phyloP scores from a whole-genome alignment of 2,113 vertebrate genomes.

The Ammodytes marinus region DNA sequence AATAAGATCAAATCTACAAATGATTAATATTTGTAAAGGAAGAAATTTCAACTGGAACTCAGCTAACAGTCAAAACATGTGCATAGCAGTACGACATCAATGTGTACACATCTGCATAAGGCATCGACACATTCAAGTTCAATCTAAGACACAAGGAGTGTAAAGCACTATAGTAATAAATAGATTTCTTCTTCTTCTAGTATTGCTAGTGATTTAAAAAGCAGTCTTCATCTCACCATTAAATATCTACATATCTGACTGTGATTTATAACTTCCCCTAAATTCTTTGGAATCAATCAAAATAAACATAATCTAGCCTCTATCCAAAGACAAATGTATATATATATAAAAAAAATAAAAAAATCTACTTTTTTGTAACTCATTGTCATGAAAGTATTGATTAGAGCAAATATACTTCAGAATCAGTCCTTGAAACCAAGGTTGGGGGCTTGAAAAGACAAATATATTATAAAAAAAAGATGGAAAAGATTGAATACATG shows the following conservation, averaged over 20 bases:
- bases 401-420: slow-evolving; percentile 72
- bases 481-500: slow-evolving; percentile 68
- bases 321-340: slow-evolving; percentile 71
- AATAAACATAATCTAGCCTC: slow-evolving; percentile 68
- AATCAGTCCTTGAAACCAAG: slow-evolving; percentile 77
- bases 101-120: slow-evolving; percentile 73
- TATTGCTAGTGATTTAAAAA: slow-evolving; percentile 82
- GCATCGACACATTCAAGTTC: slow-evolving; percentile 80
- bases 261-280: slow-evolving; percentile 73
- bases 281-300: slow-evolving; percentile 80
- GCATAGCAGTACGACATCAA: slow-evolving; percentile 67
- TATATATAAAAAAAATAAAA: slow-evolving; percentile 72
- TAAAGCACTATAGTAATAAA: slow-evolving; percentile 81
- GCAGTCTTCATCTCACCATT: slow-evolving; percentile 70
- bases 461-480: slow-evolving; percentile 36
- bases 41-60: slow-evolving; percentile 65
- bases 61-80: slow-evolving; percentile 66
- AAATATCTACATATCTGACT: slow-evolving; percentile 70
- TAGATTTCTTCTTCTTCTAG: slow-evolving; percentile 68
- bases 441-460: slow-evolving; percentile 58
- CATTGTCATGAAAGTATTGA: slow-evolving; percentile 75
- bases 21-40: slow-evolving; percentile 58
- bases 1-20: slow-evolving; percentile 68
- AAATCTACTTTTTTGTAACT: slow-evolving; percentile 64
- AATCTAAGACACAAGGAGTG: slow-evolving; percentile 79